A percentile compares a stretch with the other conserved stretches of the same genome.
phyloP scores from a whole-genome alignment of 2,888 invertebrate genomes.

The Yponomeuta cagnagella region DNA sequence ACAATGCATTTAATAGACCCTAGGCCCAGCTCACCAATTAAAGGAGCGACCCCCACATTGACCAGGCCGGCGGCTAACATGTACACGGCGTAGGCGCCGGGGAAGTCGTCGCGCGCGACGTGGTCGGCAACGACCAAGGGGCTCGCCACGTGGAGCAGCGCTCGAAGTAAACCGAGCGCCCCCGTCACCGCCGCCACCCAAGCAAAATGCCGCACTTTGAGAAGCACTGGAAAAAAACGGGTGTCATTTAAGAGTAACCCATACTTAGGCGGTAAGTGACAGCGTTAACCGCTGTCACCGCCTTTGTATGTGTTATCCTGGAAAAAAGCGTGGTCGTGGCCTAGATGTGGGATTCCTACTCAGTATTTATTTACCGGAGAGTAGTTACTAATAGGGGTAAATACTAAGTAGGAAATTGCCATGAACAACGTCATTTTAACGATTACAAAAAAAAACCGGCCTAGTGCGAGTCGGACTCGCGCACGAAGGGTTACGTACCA shows the following conservation, averaged over 20 bases:
- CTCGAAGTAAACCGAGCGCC: conserved; percentile 78
- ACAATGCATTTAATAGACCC: too few relatives aligned
- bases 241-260: too few relatives aligned
- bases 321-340: too few relatives aligned
- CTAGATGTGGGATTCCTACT: too few relatives aligned
- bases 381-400: too few relatives aligned
- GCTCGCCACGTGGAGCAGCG: conserved; percentile 80
- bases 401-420: too few relatives aligned
- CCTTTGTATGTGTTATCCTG: too few relatives aligned
- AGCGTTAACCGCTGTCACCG: neutral
- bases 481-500: too few relatives aligned
- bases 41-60: conserved; percentile 77
- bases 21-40: conserved; percentile 70
- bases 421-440: too few relatives aligned
- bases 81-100: conserved; percentile 83
- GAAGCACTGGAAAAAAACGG: conserved; percentile 39
- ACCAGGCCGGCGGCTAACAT: conserved; percentile 80
- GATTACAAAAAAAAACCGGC: too few relatives aligned
- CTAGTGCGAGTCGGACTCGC: too few relatives aligned
- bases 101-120: conserved; percentile 77
- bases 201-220: conserved; percentile 43
- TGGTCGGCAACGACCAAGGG: conserved; percentile 82
- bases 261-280: neutral
- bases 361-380: too few relatives aligned
- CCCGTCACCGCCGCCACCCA: conserved; percentile 52